Evolutionary conservation across 2,797 vertebrate species (phyloP).

Genomic region (Phataginus tetradactyla): DNA sequence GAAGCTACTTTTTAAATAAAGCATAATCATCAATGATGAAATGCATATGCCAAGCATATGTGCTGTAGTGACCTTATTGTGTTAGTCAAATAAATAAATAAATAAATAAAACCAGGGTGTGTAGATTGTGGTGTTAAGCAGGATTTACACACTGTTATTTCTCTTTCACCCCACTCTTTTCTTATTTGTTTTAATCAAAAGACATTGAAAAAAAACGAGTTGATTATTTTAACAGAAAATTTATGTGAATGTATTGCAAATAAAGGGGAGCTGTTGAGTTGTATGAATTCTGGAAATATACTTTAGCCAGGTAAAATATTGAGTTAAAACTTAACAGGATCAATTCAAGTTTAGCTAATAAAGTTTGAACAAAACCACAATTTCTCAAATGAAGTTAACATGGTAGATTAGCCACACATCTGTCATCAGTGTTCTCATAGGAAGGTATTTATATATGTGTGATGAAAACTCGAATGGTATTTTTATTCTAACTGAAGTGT

Average conservation of each 20-base stretch:
- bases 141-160: conserved; percentile 85
- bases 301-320: conserved; percentile 84
- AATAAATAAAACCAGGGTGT: conserved; percentile 72
- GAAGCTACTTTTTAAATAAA: conserved; percentile 84
- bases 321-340: conserved; percentile 84
- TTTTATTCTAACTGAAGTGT: conserved; percentile 83
- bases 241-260: conserved; percentile 78
- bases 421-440: conserved; percentile 82
- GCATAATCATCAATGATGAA: conserved; percentile 84
- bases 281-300: conserved; percentile 86
- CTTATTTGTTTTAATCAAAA: conserved; percentile 76
- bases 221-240: conserved; percentile 87
- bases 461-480: conserved; percentile 85
- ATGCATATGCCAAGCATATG: conserved; percentile 86
- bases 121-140: conserved; percentile 81
- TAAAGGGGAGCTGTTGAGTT: conserved; percentile 75
- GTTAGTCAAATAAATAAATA: conserved; percentile 78
- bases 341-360: conserved; percentile 87
- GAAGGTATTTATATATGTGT: conserved; percentile 84
- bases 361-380: conserved; percentile 88
- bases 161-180: conserved; percentile 56
- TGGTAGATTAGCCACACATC: conserved; percentile 87
- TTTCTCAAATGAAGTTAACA: conserved; percentile 87
- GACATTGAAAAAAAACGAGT: conserved; percentile 78
- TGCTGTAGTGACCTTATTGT: conserved; percentile 84